Percentiles rank a stretch among this genome's conserved stretches.
phyloP scores from a whole-genome alignment of 2,888 invertebrate species.

The Drosophila anceps region DNA sequence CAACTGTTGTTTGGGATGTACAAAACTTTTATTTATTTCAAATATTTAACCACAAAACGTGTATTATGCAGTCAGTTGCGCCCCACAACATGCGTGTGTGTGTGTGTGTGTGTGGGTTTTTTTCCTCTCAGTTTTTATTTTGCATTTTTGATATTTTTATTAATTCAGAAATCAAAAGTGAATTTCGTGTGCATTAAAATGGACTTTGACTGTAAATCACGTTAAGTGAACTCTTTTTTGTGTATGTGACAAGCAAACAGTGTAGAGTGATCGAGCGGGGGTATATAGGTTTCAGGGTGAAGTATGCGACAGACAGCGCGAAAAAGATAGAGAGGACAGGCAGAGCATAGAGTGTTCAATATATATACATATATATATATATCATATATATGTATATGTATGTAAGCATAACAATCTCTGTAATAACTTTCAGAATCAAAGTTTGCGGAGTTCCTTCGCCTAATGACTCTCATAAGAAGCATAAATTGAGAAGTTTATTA shows the following conservation, averaged over 20 bases:
- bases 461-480: no score
- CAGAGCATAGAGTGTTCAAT: not conserved
- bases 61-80: not conserved
- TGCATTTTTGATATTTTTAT: conserved; percentile 31
- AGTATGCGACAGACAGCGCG: not conserved
- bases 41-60: no score
- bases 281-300: not conserved
- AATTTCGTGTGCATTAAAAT: conserved; percentile 47
- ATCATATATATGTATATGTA: not conserved
- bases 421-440: no score
- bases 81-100: not conserved
- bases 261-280: not conserved
- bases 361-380: not conserved
- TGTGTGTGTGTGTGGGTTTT: not conserved
- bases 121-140: conserved; percentile 4
- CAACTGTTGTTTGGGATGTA: no score
- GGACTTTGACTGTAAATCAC: conserved; percentile 43
- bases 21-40: no score
- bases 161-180: conserved; percentile 54
- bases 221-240: conserved; percentile 7
- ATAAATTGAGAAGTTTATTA: not conserved
- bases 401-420: no score
- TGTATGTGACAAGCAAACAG: not conserved
- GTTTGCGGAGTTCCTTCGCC: no score
- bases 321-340: not conserved